Evolutionary conservation across 2,888 invertebrate species (phyloP).

Genomic region (Plutella xylostella): DNA sequence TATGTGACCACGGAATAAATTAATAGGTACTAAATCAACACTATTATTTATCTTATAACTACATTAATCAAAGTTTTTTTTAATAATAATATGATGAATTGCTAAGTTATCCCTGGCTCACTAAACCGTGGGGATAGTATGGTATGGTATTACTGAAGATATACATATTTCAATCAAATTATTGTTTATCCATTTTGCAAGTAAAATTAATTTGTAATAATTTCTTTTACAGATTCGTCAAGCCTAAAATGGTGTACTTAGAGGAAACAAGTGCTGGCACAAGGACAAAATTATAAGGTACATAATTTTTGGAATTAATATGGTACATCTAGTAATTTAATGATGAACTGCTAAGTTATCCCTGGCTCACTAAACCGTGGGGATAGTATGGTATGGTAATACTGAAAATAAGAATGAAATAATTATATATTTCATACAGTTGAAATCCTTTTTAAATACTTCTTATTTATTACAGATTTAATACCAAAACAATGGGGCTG

Average conservation of each 20-base stretch:
- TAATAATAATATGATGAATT: slow-evolving; percentile 28
- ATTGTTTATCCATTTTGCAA: background rate
- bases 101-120: slow-evolving; percentile 46
- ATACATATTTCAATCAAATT: background rate
- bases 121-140: slow-evolving; percentile 34
- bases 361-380: slow-evolving; percentile 46
- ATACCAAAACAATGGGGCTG: no score
- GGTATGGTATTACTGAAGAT: slow-evolving; percentile 36
- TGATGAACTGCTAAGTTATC: slow-evolving; percentile 48
- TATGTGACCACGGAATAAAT: no score
- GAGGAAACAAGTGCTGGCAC: no score
- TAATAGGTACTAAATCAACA: no score
- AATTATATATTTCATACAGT: background rate
- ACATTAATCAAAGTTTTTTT: no score
- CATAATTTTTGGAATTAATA: background rate
- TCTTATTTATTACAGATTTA: background rate
- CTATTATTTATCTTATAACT: no score
- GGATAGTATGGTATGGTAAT: slow-evolving; percentile 34
- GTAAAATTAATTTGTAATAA: background rate
- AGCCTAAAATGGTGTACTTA: no score
- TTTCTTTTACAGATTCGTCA: background rate
- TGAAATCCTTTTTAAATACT: background rate
- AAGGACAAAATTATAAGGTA: background rate
- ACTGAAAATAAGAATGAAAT: background rate
- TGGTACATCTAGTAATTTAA: slow-evolving; percentile 8